Percentiles rank a stretch among this genome's conserved stretches.
Conservation (phyloP, 2,888 invertebrate species). For the Anaspis maculata region DNA sequence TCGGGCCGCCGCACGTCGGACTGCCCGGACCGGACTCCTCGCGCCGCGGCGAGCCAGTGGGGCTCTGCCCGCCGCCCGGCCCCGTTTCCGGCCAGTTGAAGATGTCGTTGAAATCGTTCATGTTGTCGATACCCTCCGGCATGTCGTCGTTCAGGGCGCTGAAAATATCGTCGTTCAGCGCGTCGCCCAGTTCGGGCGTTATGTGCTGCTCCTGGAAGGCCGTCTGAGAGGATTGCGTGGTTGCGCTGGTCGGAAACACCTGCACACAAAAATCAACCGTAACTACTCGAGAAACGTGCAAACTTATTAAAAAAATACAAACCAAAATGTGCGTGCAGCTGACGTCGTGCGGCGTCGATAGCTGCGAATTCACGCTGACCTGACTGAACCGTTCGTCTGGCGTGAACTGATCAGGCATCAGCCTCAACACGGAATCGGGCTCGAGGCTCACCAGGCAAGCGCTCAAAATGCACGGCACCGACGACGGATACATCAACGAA, state of each 20-base stretch:
- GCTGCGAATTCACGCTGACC: conserved; percentile 77
- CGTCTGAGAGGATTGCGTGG: conserved; percentile 75
- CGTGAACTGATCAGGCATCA: conserved; percentile 92
- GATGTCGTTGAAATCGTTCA: conserved; percentile 69
- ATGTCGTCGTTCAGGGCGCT: conserved; percentile 44
- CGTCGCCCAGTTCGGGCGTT: conserved; percentile 58
- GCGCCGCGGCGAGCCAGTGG: conserved; percentile 48
- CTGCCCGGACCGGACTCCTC: conserved; percentile 47
- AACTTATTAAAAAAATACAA: no score
- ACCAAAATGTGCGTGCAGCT: conserved; percentile 90
- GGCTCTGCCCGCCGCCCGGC: conserved; percentile 10
- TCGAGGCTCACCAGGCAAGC: conserved; percentile 86
- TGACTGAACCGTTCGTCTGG: conserved; percentile 84
- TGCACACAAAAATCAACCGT: no score
- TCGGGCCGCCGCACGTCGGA: conserved; percentile 43
- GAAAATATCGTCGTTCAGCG: conserved; percentile 60
- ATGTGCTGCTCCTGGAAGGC: conserved; percentile 60
- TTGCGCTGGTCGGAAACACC: conserved; percentile 97
- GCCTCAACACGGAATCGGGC: conserved; percentile 59
- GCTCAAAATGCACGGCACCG: conserved; percentile 86
- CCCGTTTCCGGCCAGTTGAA: conserved; percentile 55
- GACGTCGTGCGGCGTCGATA: conserved; percentile 94
- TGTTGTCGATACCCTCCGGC: conserved; percentile 52
- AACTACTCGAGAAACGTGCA: no score
- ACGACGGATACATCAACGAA: conserved; percentile 68